Base-by-base conservation (phyloP, 2,113 vertebrate species). In the Calidris pugnax region DNA sequence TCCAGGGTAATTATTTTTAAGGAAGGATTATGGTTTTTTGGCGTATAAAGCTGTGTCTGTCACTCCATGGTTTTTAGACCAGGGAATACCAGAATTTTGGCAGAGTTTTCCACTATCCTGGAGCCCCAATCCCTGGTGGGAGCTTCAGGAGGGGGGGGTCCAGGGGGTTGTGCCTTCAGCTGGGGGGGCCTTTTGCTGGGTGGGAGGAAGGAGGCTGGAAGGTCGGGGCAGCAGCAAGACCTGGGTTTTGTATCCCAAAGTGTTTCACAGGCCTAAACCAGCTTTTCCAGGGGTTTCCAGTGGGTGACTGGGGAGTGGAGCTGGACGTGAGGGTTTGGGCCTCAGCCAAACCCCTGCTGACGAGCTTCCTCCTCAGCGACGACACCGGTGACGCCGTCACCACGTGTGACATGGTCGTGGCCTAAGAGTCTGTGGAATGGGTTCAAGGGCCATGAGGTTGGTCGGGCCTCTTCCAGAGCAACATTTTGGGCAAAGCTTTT, bases 21-120 rank as follows among this genome's bases (percentile, higher is more conserved):
- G 16, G 19, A 27, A 69, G 35, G 33, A 2, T 14, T 39, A 63
- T 22, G 26, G 37, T 39, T 62, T 22, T 23, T 23, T 27, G 48
- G 47, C 11, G 13, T 60, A 9, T 23, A 33, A 60, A 33, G 53
- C 55, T n/a, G 37, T 0, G 3, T 39, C 47, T n/a, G 0, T 24
- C 60, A 0, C 12, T 32, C 19, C 0, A 1, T 8, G 7, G 1
- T 21, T 73, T 50, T 66, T 30, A 30, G 23, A 12, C 10, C 4
- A 17, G 50, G 13, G 30, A 48, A 26, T 33, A 14, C 27, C 11
- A 2, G 24, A 1, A 26, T 30, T 59, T 30, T 41, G 30, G 30
- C 53, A 16, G 4, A 6, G 35, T 7, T 11, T 50, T 19, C 28
- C 35, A 3, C 1, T 2, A 10, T 39, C 0, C 5, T 14, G 62